Percentiles rank a stretch among this genome's conserved stretches.
phyloP scores from a whole-genome alignment of 1,140 invertebrate genomes.

The Homarus americanus region DNA sequence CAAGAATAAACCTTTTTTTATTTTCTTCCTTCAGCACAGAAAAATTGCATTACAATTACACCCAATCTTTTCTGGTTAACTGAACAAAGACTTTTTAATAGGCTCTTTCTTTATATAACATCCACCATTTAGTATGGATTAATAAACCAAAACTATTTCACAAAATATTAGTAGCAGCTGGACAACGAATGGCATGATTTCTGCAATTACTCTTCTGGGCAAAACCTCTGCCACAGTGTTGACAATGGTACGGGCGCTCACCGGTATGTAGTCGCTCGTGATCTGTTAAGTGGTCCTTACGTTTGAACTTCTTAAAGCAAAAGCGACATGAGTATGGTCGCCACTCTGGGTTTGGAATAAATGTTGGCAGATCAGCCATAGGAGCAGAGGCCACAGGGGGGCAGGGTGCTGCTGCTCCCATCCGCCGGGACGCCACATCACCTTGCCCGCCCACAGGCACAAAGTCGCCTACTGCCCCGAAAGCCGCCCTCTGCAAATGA shows the following conservation, averaged over 20 bases:
- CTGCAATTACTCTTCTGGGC: slow-evolving; percentile 71
- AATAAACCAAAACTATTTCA: slow-evolving; percentile 21
- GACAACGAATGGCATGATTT: slow-evolving; percentile 66
- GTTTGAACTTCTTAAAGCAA: slow-evolving; percentile 83
- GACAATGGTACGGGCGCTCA: slow-evolving; percentile 81
- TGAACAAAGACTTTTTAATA: neutral
- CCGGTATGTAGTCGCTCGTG: slow-evolving; percentile 76
- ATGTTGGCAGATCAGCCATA: slow-evolving; percentile 33
- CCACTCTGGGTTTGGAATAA: slow-evolving; percentile 59
- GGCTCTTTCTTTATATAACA: neutral
- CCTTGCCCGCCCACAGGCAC: slow-evolving; percentile 61
- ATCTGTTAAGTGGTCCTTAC: slow-evolving; percentile 80
- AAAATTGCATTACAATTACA: neutral
- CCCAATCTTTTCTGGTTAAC: neutral
- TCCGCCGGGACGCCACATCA: slow-evolving; percentile 51
- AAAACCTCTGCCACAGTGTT: slow-evolving; percentile 81
- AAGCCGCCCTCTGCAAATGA: slow-evolving; percentile 70
- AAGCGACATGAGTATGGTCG: slow-evolving; percentile 73
- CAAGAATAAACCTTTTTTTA: slow-evolving; percentile 6
- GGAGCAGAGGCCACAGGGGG: slow-evolving; percentile 40
- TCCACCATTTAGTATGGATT: slow-evolving; percentile 1
- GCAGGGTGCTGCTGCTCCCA: slow-evolving; percentile 51
- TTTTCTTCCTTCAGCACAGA: slow-evolving; percentile 2
- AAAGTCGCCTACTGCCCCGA: slow-evolving; percentile 63
- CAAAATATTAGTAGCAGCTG: slow-evolving; percentile 48